Evolutionary conservation across 2,888 invertebrate species (phyloP).

Genomic region (Salpingus planirostris): DNA sequence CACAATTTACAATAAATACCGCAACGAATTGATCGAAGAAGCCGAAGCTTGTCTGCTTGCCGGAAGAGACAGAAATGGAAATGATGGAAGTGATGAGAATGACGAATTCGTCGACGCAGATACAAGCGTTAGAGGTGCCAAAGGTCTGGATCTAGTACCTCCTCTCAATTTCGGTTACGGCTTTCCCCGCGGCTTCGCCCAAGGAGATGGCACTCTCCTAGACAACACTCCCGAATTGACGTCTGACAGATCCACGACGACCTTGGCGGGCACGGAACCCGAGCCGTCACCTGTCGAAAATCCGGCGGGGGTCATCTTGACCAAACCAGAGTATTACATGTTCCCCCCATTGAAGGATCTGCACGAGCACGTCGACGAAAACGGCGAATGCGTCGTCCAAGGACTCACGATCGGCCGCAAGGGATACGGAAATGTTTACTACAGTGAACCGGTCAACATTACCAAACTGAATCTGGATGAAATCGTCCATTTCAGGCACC

Average conservation of each 20-base stretch:
- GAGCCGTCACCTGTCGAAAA: not conserved
- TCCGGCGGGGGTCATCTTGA: slow-evolving; percentile 68
- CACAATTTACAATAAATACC: slow-evolving; percentile 7
- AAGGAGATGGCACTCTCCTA: no score
- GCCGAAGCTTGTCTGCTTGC: slow-evolving; percentile 3
- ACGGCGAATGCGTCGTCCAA: slow-evolving; percentile 74
- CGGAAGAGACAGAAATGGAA: not conserved
- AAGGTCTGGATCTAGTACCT: no score
- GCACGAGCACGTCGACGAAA: slow-evolving; percentile 57
- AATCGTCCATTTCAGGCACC: slow-evolving; percentile 83
- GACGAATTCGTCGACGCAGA: no score
- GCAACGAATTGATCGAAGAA: slow-evolving; percentile 9
- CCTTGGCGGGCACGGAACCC: no score
- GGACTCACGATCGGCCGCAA: slow-evolving; percentile 82
- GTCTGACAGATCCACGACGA: no score
- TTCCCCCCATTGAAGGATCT: slow-evolving; percentile 79
- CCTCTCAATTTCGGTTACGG: no score
- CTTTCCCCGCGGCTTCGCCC: no score
- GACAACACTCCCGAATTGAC: no score
- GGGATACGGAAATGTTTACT: slow-evolving; percentile 86
- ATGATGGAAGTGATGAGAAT: no score
- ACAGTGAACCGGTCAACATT: slow-evolving; percentile 76
- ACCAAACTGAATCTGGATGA: slow-evolving; percentile 79
- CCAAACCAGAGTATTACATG: slow-evolving; percentile 82
- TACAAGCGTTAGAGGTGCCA: no score